Evolutionary conservation across 2,797 vertebrate species (phyloP).

Genomic region (Philypnodon macrostomus): DNA sequence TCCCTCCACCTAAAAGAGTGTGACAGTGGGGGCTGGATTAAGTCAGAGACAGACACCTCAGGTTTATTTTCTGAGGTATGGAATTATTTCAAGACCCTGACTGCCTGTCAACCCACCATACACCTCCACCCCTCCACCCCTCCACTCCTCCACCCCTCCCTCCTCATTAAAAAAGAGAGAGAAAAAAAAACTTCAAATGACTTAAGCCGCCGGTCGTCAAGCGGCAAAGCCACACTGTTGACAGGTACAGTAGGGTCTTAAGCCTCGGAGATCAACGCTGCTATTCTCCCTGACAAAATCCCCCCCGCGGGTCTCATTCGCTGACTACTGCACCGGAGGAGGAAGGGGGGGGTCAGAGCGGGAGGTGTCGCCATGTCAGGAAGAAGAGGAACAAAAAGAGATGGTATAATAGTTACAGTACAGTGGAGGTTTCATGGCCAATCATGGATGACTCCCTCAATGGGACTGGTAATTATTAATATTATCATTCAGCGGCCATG

Average conservation of each 20-base stretch:
- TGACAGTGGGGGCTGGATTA: conserved; percentile 47
- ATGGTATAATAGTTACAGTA: not conserved
- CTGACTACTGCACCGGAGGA: conserved; percentile 22
- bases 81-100: conserved; percentile 75
- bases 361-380: conserved; percentile 28
- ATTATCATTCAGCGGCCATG: conserved; percentile 65
- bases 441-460: conserved; percentile 57
- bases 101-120: conserved; percentile 61
- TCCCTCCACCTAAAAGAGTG: conserved; percentile 45
- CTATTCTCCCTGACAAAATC: conserved; percentile 74
- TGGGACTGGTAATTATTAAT: conserved; percentile 67
- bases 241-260: conserved; percentile 77
- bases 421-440: conserved; percentile 47
- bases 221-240: conserved; percentile 68
- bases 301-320: conserved; percentile 55
- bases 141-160: conserved; percentile 54
- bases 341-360: conserved; percentile 23
- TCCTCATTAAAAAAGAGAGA: conserved; percentile 58
- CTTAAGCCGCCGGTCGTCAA: conserved; percentile 74
- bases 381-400: not conserved
- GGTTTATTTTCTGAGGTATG: conserved; percentile 71
- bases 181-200: conserved; percentile 68
- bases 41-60: conserved; percentile 68
- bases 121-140: conserved; percentile 54
- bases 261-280: conserved; percentile 71